Conservation (phyloP, 2,113 vertebrate species). For the Baryphthengus martii region DNA sequence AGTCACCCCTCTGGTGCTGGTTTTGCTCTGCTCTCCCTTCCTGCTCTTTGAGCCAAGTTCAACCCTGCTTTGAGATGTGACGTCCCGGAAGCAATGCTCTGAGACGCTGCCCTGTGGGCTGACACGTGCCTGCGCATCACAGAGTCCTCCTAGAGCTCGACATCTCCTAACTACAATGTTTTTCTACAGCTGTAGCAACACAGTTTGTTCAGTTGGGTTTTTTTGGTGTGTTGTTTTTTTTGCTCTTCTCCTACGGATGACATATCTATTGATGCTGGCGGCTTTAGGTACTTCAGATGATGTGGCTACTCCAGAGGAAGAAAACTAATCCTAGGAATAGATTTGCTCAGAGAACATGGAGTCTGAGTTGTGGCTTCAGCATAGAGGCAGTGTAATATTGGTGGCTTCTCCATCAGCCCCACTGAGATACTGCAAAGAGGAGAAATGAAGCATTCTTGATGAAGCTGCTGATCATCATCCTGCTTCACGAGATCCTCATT, state of each 20-base stretch:
- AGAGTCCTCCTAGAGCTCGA: rapidly evolving
- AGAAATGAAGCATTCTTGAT: not conserved
- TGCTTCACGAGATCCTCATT: not conserved
- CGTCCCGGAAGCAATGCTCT: not conserved
- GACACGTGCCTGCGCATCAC: rapidly evolving
- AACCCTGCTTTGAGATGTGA: not conserved
- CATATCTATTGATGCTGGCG: not conserved
- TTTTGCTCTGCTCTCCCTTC: not conserved
- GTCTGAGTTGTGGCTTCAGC: rapidly evolving
- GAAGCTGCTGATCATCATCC: not conserved
- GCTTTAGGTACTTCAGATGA: not conserved
- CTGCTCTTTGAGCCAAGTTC: not conserved
- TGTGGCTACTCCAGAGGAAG: not conserved
- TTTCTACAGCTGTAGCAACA: not conserved
- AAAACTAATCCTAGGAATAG: not conserved
- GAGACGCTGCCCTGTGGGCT: rapidly evolving
- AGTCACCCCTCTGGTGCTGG: rapidly evolving
- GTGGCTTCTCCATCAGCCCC: not conserved
- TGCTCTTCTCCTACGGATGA: not conserved
- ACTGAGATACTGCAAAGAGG: not conserved
- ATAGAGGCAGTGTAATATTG: not conserved
- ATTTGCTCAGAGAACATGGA: not conserved
- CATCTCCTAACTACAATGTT: not conserved
- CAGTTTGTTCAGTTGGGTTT: not conserved
- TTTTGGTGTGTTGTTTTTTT: no score